Evolutionary conservation across 2,888 invertebrate species (phyloP), one percentile per base, ranked within the genome.

Genomic region (Fragum sueziense): DNA sequence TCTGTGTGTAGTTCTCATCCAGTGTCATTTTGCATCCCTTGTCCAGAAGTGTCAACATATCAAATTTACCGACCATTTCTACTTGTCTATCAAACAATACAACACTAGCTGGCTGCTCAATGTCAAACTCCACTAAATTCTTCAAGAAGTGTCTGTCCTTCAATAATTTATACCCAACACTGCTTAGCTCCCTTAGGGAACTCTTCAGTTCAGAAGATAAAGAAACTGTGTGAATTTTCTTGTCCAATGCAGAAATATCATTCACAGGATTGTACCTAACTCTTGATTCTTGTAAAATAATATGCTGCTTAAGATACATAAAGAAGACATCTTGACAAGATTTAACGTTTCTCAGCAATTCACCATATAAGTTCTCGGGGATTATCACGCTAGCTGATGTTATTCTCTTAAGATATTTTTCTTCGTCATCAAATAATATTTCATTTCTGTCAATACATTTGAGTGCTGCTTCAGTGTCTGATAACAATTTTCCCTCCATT

Each of bases 61-160:
- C 84, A 73, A 61, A 70, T 14, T 65, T 27, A 9, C 57, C 76
- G 0, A 72, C n/a, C 29, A 79, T 59, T 33, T 65, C 71, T 0
- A 52, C 61, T 27, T 29, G 71, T 62, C 70, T 74, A 29, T 76
- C 80, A 76, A 74, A 76, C 20, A 73, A 33, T n/a, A 29, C 29
- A 6, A 79, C 68, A 33, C 31, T 71, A 14, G 73, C 70, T 37
- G 34, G 59, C 20, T 79, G 47, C 65, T 78, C 72, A 41, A 71
- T 59, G 47, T 85, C 84, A 73, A 86, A 76, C 52, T 86, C 85
- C 11, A 86, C 82, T 57, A 79, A 75, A 61, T 81, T 74, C 11
- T 78, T 61, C 20, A 86, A 71, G 47, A 86, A 52, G 3, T 78
- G 25, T 11, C 57, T 51, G 9, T 76, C 74, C 62, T 80, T 81